These are phyloP conservation scores for Callimico goeldii DNA, from an alignment of 2,797 vertebrate species.

Conservation along the genomic window DNA sequence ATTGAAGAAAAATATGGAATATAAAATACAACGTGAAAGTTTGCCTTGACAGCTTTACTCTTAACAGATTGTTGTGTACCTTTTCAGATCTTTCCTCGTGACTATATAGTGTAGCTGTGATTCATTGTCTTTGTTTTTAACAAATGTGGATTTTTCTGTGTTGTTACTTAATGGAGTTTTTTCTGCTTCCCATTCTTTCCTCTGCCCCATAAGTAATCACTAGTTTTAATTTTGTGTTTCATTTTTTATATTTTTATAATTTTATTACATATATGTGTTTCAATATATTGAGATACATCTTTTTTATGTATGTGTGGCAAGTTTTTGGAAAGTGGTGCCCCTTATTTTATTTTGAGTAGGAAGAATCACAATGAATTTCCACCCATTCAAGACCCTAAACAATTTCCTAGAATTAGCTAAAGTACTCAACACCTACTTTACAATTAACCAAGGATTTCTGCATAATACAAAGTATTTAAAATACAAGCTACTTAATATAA, in stretches of 20 bases:
- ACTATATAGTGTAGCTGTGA: neutral
- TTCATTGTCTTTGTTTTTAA: conserved; percentile 14
- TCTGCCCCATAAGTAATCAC: neutral
- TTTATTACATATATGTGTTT: conserved; percentile 4
- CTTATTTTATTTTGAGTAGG: neutral
- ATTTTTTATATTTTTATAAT: conserved; percentile 1
- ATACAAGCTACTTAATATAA: conserved; percentile 1
- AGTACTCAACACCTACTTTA: neutral
- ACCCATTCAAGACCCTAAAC: neutral
- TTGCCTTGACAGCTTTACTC: neutral
- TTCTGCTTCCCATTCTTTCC: neutral
- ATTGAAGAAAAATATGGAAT: neutral
- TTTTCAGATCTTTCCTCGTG: neutral
- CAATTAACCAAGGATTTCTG: conserved; percentile 21
- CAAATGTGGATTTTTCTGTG: neutral
- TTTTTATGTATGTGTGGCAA: neutral
- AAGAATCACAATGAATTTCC: neutral
- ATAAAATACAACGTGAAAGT: neutral
- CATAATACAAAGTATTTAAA: conserved; percentile 33
- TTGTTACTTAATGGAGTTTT: neutral
- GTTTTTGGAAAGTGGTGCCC: neutral
- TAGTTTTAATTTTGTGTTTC: conserved; percentile 47
- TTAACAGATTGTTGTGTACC: conserved; percentile 1
- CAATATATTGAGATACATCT: neutral
- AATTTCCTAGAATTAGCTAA: neutral